These are phyloP conservation scores for Bradypodion ventrale DNA, from an alignment of 2,797 vertebrate genomes.

Conservation along the genomic window DNA sequence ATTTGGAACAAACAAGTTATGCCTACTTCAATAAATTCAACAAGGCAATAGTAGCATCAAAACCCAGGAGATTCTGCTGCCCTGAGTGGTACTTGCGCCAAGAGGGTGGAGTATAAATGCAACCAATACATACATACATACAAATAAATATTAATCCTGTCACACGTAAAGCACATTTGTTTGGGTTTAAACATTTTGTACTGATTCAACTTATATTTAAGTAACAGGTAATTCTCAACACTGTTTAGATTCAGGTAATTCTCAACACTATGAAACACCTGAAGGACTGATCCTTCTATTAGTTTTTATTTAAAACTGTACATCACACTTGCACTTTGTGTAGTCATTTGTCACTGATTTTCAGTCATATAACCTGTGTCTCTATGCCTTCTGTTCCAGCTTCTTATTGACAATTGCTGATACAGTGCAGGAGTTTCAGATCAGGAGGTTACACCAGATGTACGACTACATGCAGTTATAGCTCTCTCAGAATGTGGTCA, in stretches of 20 bases:
- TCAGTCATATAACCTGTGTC: not conserved
- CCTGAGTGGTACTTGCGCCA: too few relatives aligned
- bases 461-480: not conserved
- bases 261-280: too few relatives aligned
- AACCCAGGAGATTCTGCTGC: conserved; percentile 44
- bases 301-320: not conserved
- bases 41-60: conserved; percentile 45
- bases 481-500: not conserved
- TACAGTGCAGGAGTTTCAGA: not conserved
- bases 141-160: conserved; percentile 51
- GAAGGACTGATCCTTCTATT: not conserved
- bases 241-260: not conserved
- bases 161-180: conserved; percentile 33
- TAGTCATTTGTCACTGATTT: conserved; percentile 7
- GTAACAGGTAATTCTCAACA: too few relatives aligned
- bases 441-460: not conserved
- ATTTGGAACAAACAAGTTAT: conserved; percentile 24
- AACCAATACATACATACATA: too few relatives aligned
- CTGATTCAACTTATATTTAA: conserved; percentile 20
- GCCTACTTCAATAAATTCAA: conserved; percentile 37
- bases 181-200: conserved; percentile 11
- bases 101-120: too few relatives aligned
- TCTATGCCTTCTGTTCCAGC: not conserved
- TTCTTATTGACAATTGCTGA: not conserved
- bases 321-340: not conserved